These are phyloP conservation scores for Cerastoderma edule DNA, from an alignment of 2,888 invertebrate species.

Conservation along the genomic window DNA sequence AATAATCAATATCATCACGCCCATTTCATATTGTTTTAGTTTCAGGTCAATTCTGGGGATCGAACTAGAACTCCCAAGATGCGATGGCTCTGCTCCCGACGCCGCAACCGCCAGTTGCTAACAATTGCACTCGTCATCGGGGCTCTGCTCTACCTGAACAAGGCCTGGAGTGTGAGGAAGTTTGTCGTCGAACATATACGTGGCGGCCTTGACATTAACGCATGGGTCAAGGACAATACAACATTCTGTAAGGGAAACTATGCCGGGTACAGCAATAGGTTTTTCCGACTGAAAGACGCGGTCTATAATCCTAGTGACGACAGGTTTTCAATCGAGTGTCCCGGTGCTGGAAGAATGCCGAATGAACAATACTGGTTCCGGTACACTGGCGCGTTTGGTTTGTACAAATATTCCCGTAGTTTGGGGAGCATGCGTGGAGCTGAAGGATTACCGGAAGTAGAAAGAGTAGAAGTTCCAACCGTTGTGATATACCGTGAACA, in stretches of 20 bases:
- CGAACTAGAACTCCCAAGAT: too few relatives aligned
- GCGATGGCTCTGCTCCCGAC: slow-evolving; percentile 1
- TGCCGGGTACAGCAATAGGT: slow-evolving; percentile 44
- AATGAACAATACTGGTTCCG: background rate
- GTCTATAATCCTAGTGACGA: slow-evolving; percentile 28
- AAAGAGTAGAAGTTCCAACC: background rate
- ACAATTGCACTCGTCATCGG: background rate
- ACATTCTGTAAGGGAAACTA: slow-evolving; percentile 43
- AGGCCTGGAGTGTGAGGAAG: background rate
- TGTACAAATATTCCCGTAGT: slow-evolving; percentile 12
- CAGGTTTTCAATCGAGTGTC: slow-evolving; percentile 36
- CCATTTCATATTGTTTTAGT: too few relatives aligned
- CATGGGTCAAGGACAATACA: slow-evolving; percentile 19
- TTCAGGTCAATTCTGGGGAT: too few relatives aligned
- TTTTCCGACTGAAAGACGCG: slow-evolving; percentile 35
- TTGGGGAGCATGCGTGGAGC: background rate
- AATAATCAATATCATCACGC: too few relatives aligned
- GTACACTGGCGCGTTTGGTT: slow-evolving; percentile 10
- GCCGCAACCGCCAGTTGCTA: background rate
- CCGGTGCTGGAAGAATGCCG: background rate
- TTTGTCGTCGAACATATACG: background rate
- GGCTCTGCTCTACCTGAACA: background rate
- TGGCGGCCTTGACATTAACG: slow-evolving; percentile 16
- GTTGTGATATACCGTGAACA: slow-evolving; percentile 45
- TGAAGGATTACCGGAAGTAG: background rate